Evolutionary conservation across 2,113 vertebrate genomes (phyloP).

Genomic region (Anguilla rostrata): DNA sequence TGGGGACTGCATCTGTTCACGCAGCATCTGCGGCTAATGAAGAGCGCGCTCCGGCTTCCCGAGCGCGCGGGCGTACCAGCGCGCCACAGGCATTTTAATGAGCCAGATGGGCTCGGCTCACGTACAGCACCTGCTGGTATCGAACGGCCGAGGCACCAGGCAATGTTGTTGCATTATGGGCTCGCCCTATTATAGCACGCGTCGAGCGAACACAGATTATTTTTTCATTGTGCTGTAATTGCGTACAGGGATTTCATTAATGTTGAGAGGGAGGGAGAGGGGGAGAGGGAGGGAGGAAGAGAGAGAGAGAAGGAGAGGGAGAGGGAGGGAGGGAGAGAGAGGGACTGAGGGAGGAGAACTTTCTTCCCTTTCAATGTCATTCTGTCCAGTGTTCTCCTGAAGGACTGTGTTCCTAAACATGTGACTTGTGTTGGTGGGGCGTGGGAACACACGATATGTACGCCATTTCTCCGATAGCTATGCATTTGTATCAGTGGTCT

Average conservation of each 20-base stretch:
- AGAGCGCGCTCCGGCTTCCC: constrained; percentile 43
- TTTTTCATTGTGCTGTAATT: not conserved
- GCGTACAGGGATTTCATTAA: not conserved
- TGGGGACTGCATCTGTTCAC: constrained; percentile 28
- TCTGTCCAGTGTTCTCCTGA: not conserved
- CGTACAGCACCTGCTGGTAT: not conserved
- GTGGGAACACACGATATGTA: no score
- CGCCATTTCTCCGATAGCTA: no score
- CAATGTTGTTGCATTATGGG: not conserved
- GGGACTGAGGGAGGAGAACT: not conserved
- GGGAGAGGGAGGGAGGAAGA: no score
- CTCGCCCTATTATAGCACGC: no score
- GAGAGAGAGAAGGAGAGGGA: no score
- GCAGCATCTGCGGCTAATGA: no score
- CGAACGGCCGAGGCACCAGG: not conserved
- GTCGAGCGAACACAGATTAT: not conserved
- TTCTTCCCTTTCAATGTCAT: no score
- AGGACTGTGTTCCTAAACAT: not conserved
- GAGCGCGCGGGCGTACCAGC: constrained; percentile 25
- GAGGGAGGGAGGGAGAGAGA: no score
- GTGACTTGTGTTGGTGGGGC: not conserved
- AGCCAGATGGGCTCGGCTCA: not conserved
- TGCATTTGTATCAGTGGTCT: no score
- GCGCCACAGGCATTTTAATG: constrained; percentile 1
- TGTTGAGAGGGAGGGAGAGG: not conserved